Evolutionary conservation across 2,888 invertebrate genomes (phyloP).

Genomic region (Mylabris sibirica): DNA sequence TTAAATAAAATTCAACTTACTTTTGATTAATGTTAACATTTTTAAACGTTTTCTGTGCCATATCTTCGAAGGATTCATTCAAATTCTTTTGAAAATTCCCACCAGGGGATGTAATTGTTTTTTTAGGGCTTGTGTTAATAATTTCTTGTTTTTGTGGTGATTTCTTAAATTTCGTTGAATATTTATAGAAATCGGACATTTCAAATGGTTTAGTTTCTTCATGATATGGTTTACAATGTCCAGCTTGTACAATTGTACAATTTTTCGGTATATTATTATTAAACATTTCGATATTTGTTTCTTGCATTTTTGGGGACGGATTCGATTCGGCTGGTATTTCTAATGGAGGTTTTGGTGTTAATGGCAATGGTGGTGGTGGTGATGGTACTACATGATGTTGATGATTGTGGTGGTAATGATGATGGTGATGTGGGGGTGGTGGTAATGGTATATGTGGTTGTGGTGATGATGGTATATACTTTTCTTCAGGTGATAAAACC

Average conservation of each 20-base stretch:
- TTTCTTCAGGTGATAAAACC: conserved; percentile 47
- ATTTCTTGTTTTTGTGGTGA: conserved; percentile 46
- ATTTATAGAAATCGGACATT: conserved; percentile 98
- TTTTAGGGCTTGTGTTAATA: conserved; percentile 33
- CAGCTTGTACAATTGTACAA: conserved; percentile 85
- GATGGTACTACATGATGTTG: conserved; percentile 19
- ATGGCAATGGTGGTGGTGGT: conserved; percentile 39
- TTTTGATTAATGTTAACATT: conserved; percentile 26
- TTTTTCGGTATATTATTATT: conserved; percentile 79
- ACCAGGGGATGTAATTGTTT: not conserved
- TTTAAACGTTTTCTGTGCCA: conserved; percentile 12
- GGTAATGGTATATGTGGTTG: conserved; percentile 18
- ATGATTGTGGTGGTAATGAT: conserved; percentile 23
- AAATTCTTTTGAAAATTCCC: conserved; percentile 37
- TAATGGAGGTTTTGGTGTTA: conserved; percentile 51
- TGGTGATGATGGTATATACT: conserved; percentile 37
- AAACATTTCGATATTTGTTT: conserved; percentile 56
- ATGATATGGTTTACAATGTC: conserved; percentile 88
- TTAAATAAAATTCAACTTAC: conserved; percentile 18
- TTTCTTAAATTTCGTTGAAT: conserved; percentile 91
- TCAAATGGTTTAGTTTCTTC: conserved; percentile 97
- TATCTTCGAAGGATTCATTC: conserved; percentile 43
- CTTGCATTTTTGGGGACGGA: conserved; percentile 53
- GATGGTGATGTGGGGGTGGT: conserved; percentile 31
- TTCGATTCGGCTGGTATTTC: conserved; percentile 61